Evolutionary conservation across 2,888 invertebrate species (phyloP).

Genomic region (Sicus ferrugineus): DNA sequence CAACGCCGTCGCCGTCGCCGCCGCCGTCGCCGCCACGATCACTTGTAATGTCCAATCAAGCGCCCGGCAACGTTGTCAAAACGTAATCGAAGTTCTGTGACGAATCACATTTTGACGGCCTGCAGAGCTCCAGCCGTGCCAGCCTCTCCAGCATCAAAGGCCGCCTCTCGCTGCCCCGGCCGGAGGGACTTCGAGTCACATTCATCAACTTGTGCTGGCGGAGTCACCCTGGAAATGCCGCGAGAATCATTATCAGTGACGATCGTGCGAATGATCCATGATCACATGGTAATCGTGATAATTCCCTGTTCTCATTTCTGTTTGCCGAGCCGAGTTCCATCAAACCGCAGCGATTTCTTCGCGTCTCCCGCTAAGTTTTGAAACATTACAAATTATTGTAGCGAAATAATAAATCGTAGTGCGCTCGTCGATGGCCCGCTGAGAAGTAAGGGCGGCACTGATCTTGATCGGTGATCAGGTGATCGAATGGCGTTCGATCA

Average conservation of each 20-base stretch:
- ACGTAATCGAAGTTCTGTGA: slow-evolving; percentile 43
- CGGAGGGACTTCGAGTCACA: slow-evolving; percentile 14
- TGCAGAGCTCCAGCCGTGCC: neutral
- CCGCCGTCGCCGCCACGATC: slow-evolving; percentile 33
- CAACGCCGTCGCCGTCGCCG: neutral
- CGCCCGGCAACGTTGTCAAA: slow-evolving; percentile 29
- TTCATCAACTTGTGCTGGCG: slow-evolving; percentile 11
- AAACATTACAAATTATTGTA: slow-evolving; percentile 37
- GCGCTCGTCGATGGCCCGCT: slow-evolving; percentile 1
- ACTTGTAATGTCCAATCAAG: slow-evolving; percentile 40
- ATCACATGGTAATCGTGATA: slow-evolving; percentile 1
- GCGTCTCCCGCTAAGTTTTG: slow-evolving; percentile 36
- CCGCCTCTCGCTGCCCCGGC: neutral
- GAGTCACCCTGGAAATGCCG: slow-evolving; percentile 15
- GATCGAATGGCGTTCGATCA: slow-evolving; percentile 7
- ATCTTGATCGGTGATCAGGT: slow-evolving; percentile 19
- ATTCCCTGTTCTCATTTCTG: neutral
- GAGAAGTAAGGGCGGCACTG: slow-evolving; percentile 8
- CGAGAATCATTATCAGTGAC: slow-evolving; percentile 13
- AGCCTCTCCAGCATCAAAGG: neutral
- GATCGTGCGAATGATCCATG: slow-evolving; percentile 28
- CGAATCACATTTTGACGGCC: slow-evolving; percentile 45
- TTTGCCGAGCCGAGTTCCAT: neutral
- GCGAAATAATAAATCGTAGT: slow-evolving; percentile 27
- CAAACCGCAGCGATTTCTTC: neutral